Base-by-base conservation (phyloP, 1,140 invertebrate genomes). In the Latrodectus geometricus region DNA sequence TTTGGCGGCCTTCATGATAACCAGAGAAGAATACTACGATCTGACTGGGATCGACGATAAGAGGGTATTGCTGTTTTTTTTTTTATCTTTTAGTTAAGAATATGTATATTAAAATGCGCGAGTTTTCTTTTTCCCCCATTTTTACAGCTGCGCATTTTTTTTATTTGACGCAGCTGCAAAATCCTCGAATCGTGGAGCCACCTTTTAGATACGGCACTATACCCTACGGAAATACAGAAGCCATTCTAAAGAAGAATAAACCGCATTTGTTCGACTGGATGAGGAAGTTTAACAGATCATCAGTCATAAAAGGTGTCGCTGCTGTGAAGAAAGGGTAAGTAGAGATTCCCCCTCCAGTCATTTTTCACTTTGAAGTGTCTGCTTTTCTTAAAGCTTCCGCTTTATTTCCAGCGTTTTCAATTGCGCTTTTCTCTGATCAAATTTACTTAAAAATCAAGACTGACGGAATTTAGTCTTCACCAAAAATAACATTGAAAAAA, bases 1-100 rank as follows among this genome's bases (percentile, higher is more conserved):
- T 92, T 92, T 98, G 90, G 98, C 98, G 35, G 98, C 98, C 77
- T 99, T 99, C 93, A 99, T 99, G 98, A 99, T 99, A 90, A 99
- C 98, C 56, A 94, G 98, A 89, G 97, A 99, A 91, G 97, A 99
- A 90, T 98, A 95, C 91, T 97, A 97, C 90, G 96, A 99, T 90
- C 95, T 99, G 83, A 94, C 93, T 88, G 98, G 98, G 14, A 92
- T 99, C 75, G 96, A 99, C 89, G 98, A 99, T 91, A 93, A 90
- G 15, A 75, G 86, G 54, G 86, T 87, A 81, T 56, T 77, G 49
- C 9, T 81, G 17, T 66, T 21, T 79, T n/a, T n/a, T n/a, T n/a
- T n/a, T 73, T 12, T 49, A 21, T 21, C 0, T 17, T 61, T 11
- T 17, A 61, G 35, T 35, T 35, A 35, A 35, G 35, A 5, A 35